Evolutionary conservation across 1,140 invertebrate genomes (phyloP).

Genomic region (Calephelis virginiensis): DNA sequence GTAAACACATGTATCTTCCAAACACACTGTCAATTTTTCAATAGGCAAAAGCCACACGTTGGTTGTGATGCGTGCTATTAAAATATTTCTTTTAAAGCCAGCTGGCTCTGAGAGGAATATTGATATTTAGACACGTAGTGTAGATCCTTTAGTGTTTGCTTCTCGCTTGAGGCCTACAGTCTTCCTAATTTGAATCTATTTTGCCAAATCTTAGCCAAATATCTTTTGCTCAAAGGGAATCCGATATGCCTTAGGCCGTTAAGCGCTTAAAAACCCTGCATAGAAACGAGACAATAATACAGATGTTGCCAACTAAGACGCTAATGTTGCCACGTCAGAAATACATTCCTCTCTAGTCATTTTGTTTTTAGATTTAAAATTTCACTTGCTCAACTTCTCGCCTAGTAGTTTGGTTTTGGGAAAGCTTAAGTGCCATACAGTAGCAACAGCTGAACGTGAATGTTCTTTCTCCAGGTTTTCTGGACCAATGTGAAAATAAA

Average conservation of each 20-base stretch:
- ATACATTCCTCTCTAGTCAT: slow-evolving; percentile 75
- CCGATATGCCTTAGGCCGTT: slow-evolving; percentile 15
- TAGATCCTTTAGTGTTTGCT: slow-evolving; percentile 64
- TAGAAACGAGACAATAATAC: slow-evolving; percentile 73
- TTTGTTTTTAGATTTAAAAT: slow-evolving; percentile 36
- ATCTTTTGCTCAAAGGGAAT: slow-evolving; percentile 58
- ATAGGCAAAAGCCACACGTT: slow-evolving; percentile 69
- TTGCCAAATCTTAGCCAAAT: slow-evolving; percentile 70
- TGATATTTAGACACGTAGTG: slow-evolving; percentile 66
- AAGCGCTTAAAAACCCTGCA: slow-evolving; percentile 34
- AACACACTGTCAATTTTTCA: slow-evolving; percentile 71
- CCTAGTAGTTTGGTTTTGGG: slow-evolving; percentile 60
- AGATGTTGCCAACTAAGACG: slow-evolving; percentile 61
- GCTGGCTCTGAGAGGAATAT: slow-evolving; percentile 47
- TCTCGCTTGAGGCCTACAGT: slow-evolving; percentile 70
- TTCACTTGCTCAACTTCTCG: slow-evolving; percentile 67
- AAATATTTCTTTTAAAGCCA: slow-evolving; percentile 48
- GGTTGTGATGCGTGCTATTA: slow-evolving; percentile 76
- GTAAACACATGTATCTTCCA: slow-evolving; percentile 64
- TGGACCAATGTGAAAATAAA: slow-evolving; percentile 64
- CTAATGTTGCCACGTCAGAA: slow-evolving; percentile 52
- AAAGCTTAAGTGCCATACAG: slow-evolving; percentile 67
- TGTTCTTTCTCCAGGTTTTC: slow-evolving; percentile 57
- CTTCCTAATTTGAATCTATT: slow-evolving; percentile 58
- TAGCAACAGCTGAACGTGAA: slow-evolving; percentile 43